phyloP scores from a whole-genome alignment of 2,797 vertebrate species.

The Alauda arvensis region DNA sequence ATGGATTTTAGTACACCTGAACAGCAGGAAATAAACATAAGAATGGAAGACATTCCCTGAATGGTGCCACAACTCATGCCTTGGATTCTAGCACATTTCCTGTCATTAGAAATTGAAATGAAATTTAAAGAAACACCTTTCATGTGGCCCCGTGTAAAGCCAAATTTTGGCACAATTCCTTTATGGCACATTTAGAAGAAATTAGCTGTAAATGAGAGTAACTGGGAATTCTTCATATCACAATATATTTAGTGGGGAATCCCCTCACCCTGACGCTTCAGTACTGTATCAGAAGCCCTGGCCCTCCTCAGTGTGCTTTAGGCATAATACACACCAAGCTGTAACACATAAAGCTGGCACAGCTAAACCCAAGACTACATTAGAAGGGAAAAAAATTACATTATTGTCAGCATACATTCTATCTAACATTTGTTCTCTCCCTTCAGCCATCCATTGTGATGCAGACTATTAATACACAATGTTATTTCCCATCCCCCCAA shows the following conservation, averaged over 20 bases:
- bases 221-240: background rate
- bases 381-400: background rate
- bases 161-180: background rate
- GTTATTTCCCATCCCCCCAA: background rate
- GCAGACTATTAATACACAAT: background rate
- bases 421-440: background rate
- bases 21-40: background rate
- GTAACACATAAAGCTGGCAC: background rate
- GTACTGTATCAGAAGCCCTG: background rate
- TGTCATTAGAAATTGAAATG: background rate
- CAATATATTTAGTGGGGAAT: background rate
- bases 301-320: background rate
- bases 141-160: accelerated
- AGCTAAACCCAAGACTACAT: background rate
- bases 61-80: background rate
- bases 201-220: background rate
- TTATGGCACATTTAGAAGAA: background rate
- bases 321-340: background rate
- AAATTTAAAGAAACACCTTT: background rate
- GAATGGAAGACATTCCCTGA: background rate
- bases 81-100: background rate
- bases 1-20: background rate
- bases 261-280: background rate
- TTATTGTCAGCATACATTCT: background rate
- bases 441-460: background rate